Evolutionary conservation across 2,113 vertebrate species (phyloP).

Genomic region (Ceratotherium simum): DNA sequence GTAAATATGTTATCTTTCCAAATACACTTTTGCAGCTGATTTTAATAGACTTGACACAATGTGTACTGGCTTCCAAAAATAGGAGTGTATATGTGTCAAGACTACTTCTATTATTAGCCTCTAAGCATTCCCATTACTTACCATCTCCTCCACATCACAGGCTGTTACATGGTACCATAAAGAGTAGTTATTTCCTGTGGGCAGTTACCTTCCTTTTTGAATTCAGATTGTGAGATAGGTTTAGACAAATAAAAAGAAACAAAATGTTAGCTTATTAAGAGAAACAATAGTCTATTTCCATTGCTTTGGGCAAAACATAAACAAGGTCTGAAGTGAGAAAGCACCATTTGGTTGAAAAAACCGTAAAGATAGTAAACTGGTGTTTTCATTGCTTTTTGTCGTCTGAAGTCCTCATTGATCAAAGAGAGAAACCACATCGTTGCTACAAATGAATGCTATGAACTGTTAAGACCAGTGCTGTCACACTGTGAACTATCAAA

Average conservation of each 20-base stretch:
- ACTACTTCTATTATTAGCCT: background rate
- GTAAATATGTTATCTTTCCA: conserved; percentile 29
- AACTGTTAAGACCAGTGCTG: background rate
- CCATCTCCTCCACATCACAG: background rate
- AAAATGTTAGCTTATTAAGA: background rate
- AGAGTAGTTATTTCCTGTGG: background rate
- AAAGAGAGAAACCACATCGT: background rate
- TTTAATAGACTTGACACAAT: background rate
- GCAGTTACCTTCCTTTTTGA: background rate
- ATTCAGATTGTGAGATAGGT: background rate
- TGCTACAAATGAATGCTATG: background rate
- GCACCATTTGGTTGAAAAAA: background rate
- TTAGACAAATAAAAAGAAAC: conserved; percentile 45
- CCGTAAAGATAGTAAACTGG: background rate
- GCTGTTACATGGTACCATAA: background rate
- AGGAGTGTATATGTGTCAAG: background rate
- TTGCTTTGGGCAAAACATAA: conserved; percentile 52
- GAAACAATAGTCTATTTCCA: background rate
- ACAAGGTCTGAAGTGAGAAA: background rate
- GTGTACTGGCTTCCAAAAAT: background rate
- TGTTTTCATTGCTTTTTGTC: background rate
- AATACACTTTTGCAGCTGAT: conserved; percentile 2
- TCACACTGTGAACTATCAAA: background rate
- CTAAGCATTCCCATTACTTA: background rate
- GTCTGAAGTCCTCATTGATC: background rate